These are phyloP conservation scores for Coregonus ussuriensis DNA, from an alignment of 2,797 vertebrate genomes.

Conservation along the genomic window DNA sequence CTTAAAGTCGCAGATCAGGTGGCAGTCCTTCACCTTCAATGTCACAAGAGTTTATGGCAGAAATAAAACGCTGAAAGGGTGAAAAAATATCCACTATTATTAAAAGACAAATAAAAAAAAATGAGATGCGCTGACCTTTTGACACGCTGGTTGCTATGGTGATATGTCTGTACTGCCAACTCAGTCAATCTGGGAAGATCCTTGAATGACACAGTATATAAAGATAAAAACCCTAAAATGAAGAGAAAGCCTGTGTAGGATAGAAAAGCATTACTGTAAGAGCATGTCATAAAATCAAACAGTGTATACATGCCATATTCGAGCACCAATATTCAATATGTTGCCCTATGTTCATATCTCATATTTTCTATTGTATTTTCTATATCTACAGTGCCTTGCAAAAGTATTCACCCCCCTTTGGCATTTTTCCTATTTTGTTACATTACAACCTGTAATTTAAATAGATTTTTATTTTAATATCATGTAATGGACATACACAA, in stretches of 20 bases:
- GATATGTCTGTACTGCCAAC: slow-evolving; percentile 16
- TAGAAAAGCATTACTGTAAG: not conserved
- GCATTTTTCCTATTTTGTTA: no score
- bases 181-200: slow-evolving; percentile 14
- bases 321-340: no score
- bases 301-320: no score
- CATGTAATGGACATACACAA: no score
- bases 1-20: slow-evolving; percentile 8
- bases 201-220: not conserved
- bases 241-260: not conserved
- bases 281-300: no score
- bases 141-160: slow-evolving; percentile 28
- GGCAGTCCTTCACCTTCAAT: slow-evolving; percentile 9
- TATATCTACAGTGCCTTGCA: no score
- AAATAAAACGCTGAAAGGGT: not conserved
- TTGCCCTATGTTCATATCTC: no score
- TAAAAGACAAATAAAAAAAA: slow-evolving; percentile 13
- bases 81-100: slow-evolving; percentile 6
- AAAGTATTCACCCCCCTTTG: no score
- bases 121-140: slow-evolving; percentile 1
- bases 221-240: not conserved
- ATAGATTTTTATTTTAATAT: no score
- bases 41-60: slow-evolving; percentile 6
- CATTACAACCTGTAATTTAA: no score
- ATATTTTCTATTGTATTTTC: no score